A percentile compares a stretch with the other conserved stretches of the same genome.
These are phyloP conservation scores for Habropoda laboriosa DNA, from an alignment of 1,140 invertebrate genomes.

Conservation along the genomic window DNA sequence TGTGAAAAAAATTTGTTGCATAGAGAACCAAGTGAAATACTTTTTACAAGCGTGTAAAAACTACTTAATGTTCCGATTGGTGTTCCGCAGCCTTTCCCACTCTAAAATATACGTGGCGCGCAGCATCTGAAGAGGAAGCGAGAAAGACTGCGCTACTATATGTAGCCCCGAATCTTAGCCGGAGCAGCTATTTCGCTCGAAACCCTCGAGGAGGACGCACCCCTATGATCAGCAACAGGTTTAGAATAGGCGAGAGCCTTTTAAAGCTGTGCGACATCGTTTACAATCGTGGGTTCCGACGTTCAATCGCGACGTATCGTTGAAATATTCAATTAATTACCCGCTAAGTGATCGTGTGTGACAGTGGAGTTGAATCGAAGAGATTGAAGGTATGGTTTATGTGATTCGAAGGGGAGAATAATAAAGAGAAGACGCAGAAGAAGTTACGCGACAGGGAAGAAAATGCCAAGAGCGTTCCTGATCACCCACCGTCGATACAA, in stretches of 20 bases:
- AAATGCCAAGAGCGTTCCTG: conserved; percentile 84
- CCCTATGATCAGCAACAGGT: conserved; percentile 46
- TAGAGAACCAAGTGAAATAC: too few species aligned
- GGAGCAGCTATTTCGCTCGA: conserved; percentile 79
- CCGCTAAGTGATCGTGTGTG: conserved; percentile 49
- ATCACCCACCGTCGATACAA: conserved; percentile 83
- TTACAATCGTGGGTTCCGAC: neutral
- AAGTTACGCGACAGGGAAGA: conserved; percentile 22
- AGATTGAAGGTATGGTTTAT: conserved; percentile 51
- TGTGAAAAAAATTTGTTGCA: too few species aligned
- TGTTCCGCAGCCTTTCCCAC: too few species aligned
- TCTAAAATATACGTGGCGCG: conserved; percentile 39
- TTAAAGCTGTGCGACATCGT: neutral
- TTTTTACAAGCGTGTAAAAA: too few species aligned
- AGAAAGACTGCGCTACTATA: conserved; percentile 79
- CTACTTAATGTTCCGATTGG: too few species aligned
- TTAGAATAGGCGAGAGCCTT: neutral
- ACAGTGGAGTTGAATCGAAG: conserved; percentile 39
- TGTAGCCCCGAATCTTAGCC: conserved; percentile 80
- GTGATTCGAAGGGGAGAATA: conserved; percentile 5
- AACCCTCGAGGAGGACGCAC: conserved; percentile 74
- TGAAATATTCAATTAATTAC: neutral
- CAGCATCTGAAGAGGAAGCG: conserved; percentile 60
- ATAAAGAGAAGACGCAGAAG: conserved; percentile 9
- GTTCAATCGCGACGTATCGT: neutral